Base-by-base conservation (phyloP, 2,888 invertebrate species). In the Drosophila mimica region DNA sequence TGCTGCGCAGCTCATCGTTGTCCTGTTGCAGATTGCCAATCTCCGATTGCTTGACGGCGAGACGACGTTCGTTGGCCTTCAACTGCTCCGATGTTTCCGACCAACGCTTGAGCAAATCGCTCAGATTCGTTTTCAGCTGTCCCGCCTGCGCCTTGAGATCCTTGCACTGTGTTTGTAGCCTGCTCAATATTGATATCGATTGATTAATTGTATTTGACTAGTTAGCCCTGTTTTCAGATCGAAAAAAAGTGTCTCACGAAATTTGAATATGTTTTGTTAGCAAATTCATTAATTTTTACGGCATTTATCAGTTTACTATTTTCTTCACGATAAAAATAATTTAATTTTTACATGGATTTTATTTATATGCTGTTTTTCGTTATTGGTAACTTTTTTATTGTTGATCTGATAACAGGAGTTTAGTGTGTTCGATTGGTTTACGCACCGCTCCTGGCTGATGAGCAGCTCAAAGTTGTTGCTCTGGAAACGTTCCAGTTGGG, bases 381-480 rank as follows among this genome's bases (percentile, higher is more conserved):
- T 1, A 25, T 25, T 25, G 25, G 25, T 34, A 13, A 34, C 34
- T 34, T 38, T 2, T 7, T 8, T 17, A 25, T 8, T 17, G 7
- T 38, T 17, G 17, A 38, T 38, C 38, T 38, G 38, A 38, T 38
- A 17, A 38, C 8, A 17, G 17, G 17, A 17, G 17, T 38, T 38
- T 17, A 17, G 17, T 11, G 20, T 43, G 43, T 11, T 31, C 43
- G 15, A 43, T 9, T 28, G n/a, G 15, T 2, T 1, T 46, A 71
- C 84, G 68, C 25, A 92, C 92, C 91, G 83, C 66, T 93, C 93
- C 57, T 91, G 92, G 67, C 88, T 92, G 40, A 93, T 91, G 65
- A 93, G 91, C 67, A 93, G 68, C 73, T 93, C 92, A 66, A 92
- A 93, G 80, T 93, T 93, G 74, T 91, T 91, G 31, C 85, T 86